Percentiles rank a stretch among this genome's conserved stretches.
Conservation (phyloP, 2,113 vertebrate species). For the Anhinga anhinga region DNA sequence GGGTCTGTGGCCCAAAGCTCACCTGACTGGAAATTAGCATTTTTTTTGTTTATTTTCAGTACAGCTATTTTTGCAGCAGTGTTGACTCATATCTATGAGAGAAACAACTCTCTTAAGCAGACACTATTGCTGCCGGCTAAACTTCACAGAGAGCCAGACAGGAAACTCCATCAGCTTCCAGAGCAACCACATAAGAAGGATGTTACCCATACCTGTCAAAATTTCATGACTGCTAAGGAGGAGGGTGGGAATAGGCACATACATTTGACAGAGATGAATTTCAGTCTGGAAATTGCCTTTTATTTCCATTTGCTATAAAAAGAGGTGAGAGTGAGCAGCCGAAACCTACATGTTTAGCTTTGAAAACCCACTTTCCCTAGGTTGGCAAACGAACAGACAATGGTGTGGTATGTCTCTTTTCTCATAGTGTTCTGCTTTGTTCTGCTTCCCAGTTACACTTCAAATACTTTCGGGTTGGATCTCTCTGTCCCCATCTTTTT, state of each 20-base stretch:
- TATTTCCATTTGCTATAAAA: not conserved
- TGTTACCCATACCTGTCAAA: not conserved
- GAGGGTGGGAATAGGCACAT: not conserved
- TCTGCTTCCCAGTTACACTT: not conserved
- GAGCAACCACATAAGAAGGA: not conserved
- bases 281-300: not conserved
- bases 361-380: not conserved
- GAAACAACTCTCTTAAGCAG: not conserved
- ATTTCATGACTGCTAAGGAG: not conserved
- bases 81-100: not conserved
- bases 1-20: not conserved
- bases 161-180: not conserved
- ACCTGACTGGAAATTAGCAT: not conserved
- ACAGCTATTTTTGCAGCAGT: not conserved
- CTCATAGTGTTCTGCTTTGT: not conserved
- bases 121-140: not conserved
- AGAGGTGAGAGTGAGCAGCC: not conserved
- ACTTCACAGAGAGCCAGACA: not conserved
- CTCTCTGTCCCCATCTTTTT: not conserved
- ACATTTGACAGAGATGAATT: not conserved
- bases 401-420: not conserved
- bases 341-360: not conserved
- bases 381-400: not conserved
- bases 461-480: not conserved
- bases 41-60: not conserved